Conservation (phyloP, 2,797 vertebrate genomes). For the Myiotriccus ornatus region DNA sequence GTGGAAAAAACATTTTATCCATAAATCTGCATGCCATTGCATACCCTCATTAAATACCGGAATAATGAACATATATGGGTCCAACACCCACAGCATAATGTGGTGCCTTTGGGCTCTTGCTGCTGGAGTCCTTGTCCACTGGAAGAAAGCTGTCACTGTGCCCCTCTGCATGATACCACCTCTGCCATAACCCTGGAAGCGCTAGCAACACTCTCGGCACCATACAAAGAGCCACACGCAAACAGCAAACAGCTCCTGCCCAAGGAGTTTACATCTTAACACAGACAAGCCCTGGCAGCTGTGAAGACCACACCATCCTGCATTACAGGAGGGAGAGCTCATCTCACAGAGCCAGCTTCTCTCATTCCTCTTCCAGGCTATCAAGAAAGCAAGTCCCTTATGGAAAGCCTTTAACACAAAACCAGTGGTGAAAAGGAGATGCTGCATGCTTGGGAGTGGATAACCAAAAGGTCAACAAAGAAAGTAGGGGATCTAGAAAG, state of each 20-base stretch:
- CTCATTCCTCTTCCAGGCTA: background rate
- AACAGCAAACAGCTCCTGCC: background rate
- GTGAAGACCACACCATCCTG: rapidly evolving
- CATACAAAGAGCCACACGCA: rapidly evolving
- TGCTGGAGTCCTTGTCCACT: background rate
- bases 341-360: background rate
- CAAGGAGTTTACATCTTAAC: background rate
- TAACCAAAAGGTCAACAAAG: background rate
- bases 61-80: background rate
- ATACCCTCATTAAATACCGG: background rate
- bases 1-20: background rate
- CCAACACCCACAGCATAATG: rapidly evolving
- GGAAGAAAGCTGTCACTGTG: background rate
- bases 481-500: background rate
- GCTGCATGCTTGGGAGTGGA: background rate
- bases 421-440: background rate
- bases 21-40: background rate
- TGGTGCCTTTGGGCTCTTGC: background rate
- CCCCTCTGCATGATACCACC: background rate
- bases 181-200: background rate
- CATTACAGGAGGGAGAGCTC: background rate
- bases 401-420: background rate
- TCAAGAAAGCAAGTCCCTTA: background rate
- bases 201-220: background rate
- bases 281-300: background rate